phyloP scores from a whole-genome alignment of 2,113 vertebrate species.

The Dolichallabes microphthalmus region DNA sequence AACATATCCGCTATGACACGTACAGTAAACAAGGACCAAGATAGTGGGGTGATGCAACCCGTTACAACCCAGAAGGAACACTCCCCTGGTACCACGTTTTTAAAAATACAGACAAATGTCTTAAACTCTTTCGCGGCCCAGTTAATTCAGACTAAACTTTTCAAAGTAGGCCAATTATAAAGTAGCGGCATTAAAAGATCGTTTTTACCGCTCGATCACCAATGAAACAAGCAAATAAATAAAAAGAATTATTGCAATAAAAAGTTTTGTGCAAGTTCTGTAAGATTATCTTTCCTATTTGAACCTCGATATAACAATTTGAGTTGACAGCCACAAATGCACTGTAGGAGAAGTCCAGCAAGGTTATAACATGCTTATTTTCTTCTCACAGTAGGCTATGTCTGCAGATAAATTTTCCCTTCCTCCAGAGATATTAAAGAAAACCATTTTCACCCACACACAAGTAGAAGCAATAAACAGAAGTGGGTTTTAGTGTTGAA shows the following conservation, averaged over 20 bases:
- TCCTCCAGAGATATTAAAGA: neutral
- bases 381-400: neutral
- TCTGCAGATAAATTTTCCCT: neutral
- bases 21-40: neutral
- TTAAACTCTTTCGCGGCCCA: neutral
- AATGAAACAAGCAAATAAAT: no score
- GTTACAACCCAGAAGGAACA: conserved; percentile 4
- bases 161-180: conserved; percentile 23
- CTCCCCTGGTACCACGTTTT: conserved; percentile 1
- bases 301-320: neutral
- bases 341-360: neutral
- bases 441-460: conserved; percentile 13
- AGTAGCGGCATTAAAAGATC: neutral
- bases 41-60: neutral
- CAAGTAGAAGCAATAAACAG: neutral
- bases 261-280: neutral
- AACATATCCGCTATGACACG: neutral
- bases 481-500: neutral
- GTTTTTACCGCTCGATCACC: no score
- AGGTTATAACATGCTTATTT: neutral
- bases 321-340: neutral
- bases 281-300: neutral
- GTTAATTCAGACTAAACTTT: neutral
- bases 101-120: conserved; percentile 11
- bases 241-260: neutral